phyloP scores from a whole-genome alignment of 2,113 vertebrate species.

The Embiotoca jacksoni region DNA sequence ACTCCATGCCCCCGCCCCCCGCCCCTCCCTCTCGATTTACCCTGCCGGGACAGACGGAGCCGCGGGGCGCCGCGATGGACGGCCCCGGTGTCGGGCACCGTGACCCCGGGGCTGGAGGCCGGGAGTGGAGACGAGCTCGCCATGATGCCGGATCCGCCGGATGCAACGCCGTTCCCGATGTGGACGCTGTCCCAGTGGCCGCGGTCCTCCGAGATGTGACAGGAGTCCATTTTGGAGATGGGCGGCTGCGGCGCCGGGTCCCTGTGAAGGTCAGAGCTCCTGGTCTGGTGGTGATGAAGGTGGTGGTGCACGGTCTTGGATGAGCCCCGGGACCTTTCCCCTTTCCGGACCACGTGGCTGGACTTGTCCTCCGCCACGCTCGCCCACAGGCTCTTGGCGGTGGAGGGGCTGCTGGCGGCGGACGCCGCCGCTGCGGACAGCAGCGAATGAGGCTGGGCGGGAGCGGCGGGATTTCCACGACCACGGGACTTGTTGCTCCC shows the following conservation, averaged over 20 bases:
- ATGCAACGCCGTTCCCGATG: constrained; percentile 30
- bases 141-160: constrained; percentile 63
- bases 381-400: constrained; percentile 47
- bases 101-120: constrained; percentile 79
- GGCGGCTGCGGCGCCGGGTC: constrained; percentile 84
- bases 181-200: constrained; percentile 60
- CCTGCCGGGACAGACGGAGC: constrained; percentile 87
- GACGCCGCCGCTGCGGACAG: constrained; percentile 38
- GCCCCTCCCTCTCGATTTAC: constrained; percentile 82
- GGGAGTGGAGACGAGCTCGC: constrained; percentile 54
- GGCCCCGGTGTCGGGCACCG: constrained; percentile 71
- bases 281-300: constrained; percentile 68
- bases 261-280: constrained; percentile 63
- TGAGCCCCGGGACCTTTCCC: constrained; percentile 61
- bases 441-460: constrained; percentile 22
- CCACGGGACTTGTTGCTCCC: constrained; percentile 84
- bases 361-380: constrained; percentile 54
- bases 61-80: constrained; percentile 79
- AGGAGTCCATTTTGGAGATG: constrained; percentile 87
- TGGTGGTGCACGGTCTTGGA: constrained; percentile 66
- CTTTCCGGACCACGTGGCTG: constrained; percentile 46
- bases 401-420: constrained; percentile 48
- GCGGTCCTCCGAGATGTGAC: constrained; percentile 79
- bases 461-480: constrained; percentile 76
- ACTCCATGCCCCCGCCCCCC: constrained; percentile 35